phyloP scores from a whole-genome alignment of 2,113 vertebrate species.

The Bungarus multicinctus region DNA sequence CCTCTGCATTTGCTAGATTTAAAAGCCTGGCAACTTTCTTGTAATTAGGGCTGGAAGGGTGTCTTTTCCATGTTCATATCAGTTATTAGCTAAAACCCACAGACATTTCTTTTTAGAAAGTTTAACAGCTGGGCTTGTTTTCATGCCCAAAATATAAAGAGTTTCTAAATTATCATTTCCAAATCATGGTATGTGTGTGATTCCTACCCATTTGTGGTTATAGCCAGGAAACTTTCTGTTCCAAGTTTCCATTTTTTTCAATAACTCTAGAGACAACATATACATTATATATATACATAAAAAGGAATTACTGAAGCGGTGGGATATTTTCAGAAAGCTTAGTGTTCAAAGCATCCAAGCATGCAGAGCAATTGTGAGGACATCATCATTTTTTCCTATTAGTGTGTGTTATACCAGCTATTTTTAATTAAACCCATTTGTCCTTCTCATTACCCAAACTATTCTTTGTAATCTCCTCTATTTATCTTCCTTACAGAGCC shows the following conservation, averaged over 20 bases:
- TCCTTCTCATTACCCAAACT: neutral
- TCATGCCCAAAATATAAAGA: neutral
- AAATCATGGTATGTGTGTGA: neutral
- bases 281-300: neutral
- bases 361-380: neutral
- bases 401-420: neutral
- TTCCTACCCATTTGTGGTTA: neutral
- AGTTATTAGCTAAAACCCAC: neutral
- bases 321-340: neutral
- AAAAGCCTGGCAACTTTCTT: neutral
- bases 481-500: constrained; percentile 24
- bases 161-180: neutral
- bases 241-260: neutral
- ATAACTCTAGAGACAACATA: neutral
- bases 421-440: constrained; percentile 31
- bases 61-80: neutral
- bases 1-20: neutral
- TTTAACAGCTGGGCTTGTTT: neutral
- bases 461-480: neutral
- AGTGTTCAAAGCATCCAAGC: constrained; percentile 7
- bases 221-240: neutral
- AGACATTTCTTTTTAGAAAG: neutral
- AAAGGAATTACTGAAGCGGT: neutral
- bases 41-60: neutral
- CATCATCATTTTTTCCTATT: constrained; percentile 17